Evolutionary conservation across 2,888 invertebrate genomes (phyloP).

Genomic region (Argyra leucocephala): DNA sequence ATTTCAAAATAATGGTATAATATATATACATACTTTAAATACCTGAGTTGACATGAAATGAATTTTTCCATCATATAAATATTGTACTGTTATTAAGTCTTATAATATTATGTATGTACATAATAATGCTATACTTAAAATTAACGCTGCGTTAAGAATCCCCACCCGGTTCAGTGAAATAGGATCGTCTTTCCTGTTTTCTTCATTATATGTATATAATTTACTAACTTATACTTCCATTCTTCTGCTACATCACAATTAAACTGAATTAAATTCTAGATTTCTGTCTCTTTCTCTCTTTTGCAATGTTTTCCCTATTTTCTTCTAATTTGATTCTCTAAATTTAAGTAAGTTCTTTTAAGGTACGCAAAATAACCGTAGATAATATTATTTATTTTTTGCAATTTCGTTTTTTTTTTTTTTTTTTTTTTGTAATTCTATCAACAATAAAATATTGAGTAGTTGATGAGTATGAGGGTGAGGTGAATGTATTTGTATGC

Average conservation of each 20-base stretch:
- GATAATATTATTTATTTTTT: background rate
- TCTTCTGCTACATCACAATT: no score
- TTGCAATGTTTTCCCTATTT: no score
- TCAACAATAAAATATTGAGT: background rate
- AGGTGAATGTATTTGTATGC: background rate
- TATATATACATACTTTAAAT: background rate
- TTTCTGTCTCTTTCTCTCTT: no score
- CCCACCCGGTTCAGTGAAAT: background rate
- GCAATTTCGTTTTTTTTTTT: background rate
- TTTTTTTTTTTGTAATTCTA: background rate
- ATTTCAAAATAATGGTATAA: background rate
- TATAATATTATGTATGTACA: no score
- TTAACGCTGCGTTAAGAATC: background rate
- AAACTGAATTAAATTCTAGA: no score
- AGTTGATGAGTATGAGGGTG: background rate
- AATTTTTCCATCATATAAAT: no score
- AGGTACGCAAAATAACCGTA: no score
- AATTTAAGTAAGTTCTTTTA: no score
- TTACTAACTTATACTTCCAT: no score
- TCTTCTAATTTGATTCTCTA: no score
- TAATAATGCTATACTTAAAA: background rate
- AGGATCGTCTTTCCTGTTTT: background rate
- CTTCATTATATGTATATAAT: background rate
- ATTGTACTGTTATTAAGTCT: no score
- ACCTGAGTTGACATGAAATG: background rate